Base-by-base conservation (phyloP, 2,113 vertebrate genomes). In the Stigmatopora argus region DNA sequence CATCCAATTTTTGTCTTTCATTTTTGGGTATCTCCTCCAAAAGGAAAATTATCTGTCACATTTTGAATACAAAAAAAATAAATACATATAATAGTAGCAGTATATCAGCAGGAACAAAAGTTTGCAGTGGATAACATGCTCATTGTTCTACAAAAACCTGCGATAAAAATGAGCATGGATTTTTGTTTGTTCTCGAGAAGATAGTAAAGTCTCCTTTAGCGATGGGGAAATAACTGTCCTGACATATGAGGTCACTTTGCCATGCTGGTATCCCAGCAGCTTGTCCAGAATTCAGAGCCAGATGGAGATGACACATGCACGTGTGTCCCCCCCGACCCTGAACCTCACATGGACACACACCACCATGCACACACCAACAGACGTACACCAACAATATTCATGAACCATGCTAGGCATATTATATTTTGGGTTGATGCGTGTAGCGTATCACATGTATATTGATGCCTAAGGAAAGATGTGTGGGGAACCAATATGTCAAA, bases 241-340 rank as follows among this genome's bases (percentile, higher is more conserved):
- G 64, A 31, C 63, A 53, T 64, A 52, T 71, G 73, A 78, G 81
- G 79, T 85, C 81, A 85, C 85, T 80, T 84, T 84, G 78, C 66
- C 74, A 67, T 68, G 71, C 74, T 76, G 82, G 66, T 75, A 58
- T 67, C 70, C 66, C 66, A 72, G 72, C 70, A 75, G 67, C 82
- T 76, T 3, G 4, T 67, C 74, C 72, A 81, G 63, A 3, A 31
- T 60, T 73, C 60, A 69, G 63, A 74, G 74, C 60, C 78, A 62
- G 52, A 66, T 81, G 75, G 66, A 72, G 45, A 65, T 48, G 60
- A 55, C 34, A 56, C 67, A 70, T 41, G 38, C 38, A 41, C 38
- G 9, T 41, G 38, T 10, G 9, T 8, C 38, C 6, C 38, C 38
- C 38, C 38, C 38, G 26, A 31, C 26, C 26, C 26, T 31, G 26